phyloP scores from a whole-genome alignment of 2,113 vertebrate species.

The Engraulis encrasicolus region DNA sequence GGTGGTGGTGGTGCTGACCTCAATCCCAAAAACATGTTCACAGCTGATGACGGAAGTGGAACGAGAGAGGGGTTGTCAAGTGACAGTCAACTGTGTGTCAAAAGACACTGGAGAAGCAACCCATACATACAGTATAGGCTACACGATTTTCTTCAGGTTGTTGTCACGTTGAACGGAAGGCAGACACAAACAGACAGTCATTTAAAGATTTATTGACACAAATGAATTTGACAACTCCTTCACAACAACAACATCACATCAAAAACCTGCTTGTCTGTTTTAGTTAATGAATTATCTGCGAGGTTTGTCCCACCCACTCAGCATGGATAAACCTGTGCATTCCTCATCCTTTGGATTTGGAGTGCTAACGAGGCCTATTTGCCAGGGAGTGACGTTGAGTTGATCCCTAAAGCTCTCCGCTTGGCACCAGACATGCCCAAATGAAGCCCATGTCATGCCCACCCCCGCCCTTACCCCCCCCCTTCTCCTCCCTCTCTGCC shows the following conservation, averaged over 20 bases:
- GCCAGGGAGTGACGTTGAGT: conserved; percentile 73
- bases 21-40: not conserved
- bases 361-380: conserved; percentile 74
- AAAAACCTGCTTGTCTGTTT: not conserved
- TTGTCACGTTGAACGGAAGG: not conserved
- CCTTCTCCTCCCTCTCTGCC: conserved; percentile 57
- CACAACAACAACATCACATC: too few relatives aligned
- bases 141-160: not conserved
- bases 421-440: conserved; percentile 73
- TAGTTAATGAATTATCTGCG: not conserved
- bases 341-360: conserved; percentile 59
- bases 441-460: conserved; percentile 76
- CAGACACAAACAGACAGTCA: not conserved
- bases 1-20: not conserved
- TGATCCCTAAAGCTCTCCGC: conserved; percentile 69
- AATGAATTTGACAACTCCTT: not conserved
- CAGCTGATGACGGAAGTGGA: not conserved
- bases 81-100: not conserved
- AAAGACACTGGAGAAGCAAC: not conserved
- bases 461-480: conserved; percentile 47
- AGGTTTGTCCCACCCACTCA: conserved; percentile 49
- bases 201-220: not conserved
- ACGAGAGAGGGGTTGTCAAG: not conserved
- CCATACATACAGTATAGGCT: not conserved
- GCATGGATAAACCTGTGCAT: conserved; percentile 66